phyloP scores from a whole-genome alignment of 2,113 vertebrate genomes.

The Lichenostomus cassidix region DNA sequence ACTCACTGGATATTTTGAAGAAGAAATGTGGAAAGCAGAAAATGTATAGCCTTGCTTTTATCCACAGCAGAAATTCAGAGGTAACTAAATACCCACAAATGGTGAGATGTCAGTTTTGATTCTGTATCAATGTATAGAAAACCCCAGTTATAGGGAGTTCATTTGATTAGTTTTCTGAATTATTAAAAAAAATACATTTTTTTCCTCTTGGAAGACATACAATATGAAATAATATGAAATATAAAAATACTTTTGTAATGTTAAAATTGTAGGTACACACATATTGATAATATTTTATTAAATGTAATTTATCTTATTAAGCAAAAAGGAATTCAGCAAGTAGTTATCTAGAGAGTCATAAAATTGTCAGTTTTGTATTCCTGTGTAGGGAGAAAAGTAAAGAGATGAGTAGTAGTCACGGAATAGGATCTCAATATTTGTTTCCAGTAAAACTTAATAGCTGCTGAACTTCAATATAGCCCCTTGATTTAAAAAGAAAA shows the following conservation, averaged over 20 bases:
- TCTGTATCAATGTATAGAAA: not conserved
- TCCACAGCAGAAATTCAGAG: not conserved
- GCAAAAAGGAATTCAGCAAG: not conserved
- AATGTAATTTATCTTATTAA: not conserved
- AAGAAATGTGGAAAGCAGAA: not conserved
- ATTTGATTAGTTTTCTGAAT: not conserved
- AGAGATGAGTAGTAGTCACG: not conserved
- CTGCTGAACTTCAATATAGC: not conserved
- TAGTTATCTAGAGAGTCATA: not conserved
- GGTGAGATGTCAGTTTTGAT: not conserved
- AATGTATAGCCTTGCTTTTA: not conserved
- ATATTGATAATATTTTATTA: not conserved
- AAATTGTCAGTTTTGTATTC: not conserved
- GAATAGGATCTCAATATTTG: not conserved
- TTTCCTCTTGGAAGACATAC: not conserved
- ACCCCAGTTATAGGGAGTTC: not conserved
- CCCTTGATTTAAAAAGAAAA: not conserved
- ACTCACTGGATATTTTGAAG: not conserved
- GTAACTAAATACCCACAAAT: not conserved
- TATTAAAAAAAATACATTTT: not conserved
- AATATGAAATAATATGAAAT: not conserved
- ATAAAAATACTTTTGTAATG: not conserved
- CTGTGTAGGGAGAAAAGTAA: not conserved
- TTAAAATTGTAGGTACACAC: not conserved
- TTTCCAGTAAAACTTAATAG: not conserved